Evolutionary conservation across 2,797 vertebrate species (phyloP), one percentile per base, ranked within the genome.

Genomic region (Limnodromus scolopaceus): DNA sequence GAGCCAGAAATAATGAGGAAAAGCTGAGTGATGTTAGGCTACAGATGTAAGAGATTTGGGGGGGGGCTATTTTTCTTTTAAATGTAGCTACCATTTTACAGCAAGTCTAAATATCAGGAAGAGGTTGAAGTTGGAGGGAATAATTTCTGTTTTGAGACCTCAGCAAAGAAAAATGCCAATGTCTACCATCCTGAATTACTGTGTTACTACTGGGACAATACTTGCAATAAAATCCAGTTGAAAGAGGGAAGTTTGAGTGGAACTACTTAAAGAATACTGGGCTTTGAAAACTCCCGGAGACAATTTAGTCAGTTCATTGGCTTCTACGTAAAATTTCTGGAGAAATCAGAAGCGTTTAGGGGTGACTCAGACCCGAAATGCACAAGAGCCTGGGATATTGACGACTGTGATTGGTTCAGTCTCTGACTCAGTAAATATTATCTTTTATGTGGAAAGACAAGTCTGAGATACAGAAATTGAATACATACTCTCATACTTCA

Each of bases 31-130:
- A 41, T 57, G 8, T 82, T 48, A 38, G 23, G 11, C 6, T 72
- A 34, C 11, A 66, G 24, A 70, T 22, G 5, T 48, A 82, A 65
- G 23, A 79, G 28, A 30, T 23, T 32, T 11, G 13, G 7, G 11
- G 0, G 11, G 0, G 0, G 1, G 11, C 14, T 34, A 8, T n/a
- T 55, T 61, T 63, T n/a, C 13, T 80, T 76, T 74, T 51, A 48
- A 77, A 43, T 41, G 11, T 49, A 55, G 25, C 49, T 60, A 43
- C 3, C 32, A 54, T 77, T 80, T 87, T 72, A 60, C 16, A 58
- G 30, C 5, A 70, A 57, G 36, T 69, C n/a, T 75, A 39, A 85
- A 61, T 74, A 64, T 55, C 20, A 68, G n/a, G 12, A 74, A 70
- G 43, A 79, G 12, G 5, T 14, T 78, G 60, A 61, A 55, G 16